These are phyloP conservation scores for Rhinichthys osculus DNA, from an alignment of 2,797 vertebrate species.

Conservation along the genomic window DNA sequence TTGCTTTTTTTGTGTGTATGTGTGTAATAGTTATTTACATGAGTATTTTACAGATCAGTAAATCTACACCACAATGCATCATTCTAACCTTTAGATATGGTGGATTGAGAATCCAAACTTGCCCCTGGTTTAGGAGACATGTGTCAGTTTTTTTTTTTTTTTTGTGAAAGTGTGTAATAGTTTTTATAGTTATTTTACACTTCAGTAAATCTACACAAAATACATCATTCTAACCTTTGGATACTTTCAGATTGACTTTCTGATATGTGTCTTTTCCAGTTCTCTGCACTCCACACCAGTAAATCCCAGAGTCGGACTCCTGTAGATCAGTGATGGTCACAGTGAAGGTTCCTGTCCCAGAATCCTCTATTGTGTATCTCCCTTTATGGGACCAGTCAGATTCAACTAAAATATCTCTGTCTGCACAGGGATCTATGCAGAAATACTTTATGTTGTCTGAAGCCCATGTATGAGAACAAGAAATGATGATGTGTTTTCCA, in stretches of 20 bases:
- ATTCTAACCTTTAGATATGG: slow-evolving; percentile 11
- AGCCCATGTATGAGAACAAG: not conserved
- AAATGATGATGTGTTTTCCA: not conserved
- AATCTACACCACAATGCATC: not conserved
- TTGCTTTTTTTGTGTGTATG: not conserved
- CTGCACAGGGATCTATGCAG: not conserved
- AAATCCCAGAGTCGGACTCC: slow-evolving; percentile 47
- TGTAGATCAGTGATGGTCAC: slow-evolving; percentile 47
- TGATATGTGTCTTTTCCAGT: fast-evolving
- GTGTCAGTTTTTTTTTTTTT: not conserved
- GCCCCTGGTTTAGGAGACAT: not conserved
- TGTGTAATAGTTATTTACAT: not conserved
- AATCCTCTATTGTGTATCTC: slow-evolving; percentile 13
- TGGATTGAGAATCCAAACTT: not conserved
- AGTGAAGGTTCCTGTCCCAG: not conserved
- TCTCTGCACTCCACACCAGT: slow-evolving; percentile 49
- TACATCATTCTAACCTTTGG: slow-evolving; percentile 1
- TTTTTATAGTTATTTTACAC: not conserved
- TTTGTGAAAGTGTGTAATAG: not conserved
- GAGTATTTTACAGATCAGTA: not conserved
- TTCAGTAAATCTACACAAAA: not conserved
- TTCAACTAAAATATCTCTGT: not conserved
- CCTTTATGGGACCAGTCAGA: not conserved
- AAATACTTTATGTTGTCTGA: slow-evolving; percentile 42
- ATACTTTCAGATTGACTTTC: not conserved